Percentiles rank a stretch among this genome's conserved stretches.
Evolutionary conservation across 2,888 invertebrate genomes (phyloP).

Genomic region (Epirrita christyi): DNA sequence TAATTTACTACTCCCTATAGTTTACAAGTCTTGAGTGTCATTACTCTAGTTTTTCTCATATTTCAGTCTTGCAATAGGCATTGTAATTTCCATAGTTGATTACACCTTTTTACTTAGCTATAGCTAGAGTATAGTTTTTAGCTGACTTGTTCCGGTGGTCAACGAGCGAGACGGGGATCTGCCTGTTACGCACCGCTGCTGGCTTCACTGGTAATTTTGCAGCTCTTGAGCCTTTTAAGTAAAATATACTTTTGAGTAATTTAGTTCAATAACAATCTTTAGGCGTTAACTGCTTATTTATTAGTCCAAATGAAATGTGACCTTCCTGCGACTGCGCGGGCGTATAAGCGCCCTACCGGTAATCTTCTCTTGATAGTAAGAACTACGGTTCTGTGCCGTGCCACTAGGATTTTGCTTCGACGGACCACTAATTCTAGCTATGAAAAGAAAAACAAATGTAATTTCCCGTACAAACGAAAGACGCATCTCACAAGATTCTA

Average conservation of each 20-base stretch:
- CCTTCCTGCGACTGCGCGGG: no score
- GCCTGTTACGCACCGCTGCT: constrained; percentile 17
- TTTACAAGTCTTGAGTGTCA: background rate
- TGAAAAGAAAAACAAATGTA: background rate
- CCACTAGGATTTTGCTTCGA: background rate
- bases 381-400: background rate
- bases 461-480: background rate
- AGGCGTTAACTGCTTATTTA: no score
- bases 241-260: background rate
- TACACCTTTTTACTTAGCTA: no score
- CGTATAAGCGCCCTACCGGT: no score
- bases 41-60: constrained; percentile 1
- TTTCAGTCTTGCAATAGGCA: constrained; percentile 5
- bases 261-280: no score
- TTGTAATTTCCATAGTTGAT: constrained; percentile 20
- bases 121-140: constrained; percentile 16
- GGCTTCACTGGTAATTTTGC: constrained; percentile 16
- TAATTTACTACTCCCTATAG: background rate
- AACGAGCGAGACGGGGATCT: constrained; percentile 24
- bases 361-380: no score
- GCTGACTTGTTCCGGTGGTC: constrained; percentile 11
- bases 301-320: background rate
- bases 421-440: background rate
- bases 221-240: background rate
- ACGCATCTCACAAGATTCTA: constrained; percentile 13